Percentiles rank a stretch among this genome's conserved stretches.
Conservation (phyloP, 1,140 invertebrate species). For the Nephotettix cincticeps region DNA sequence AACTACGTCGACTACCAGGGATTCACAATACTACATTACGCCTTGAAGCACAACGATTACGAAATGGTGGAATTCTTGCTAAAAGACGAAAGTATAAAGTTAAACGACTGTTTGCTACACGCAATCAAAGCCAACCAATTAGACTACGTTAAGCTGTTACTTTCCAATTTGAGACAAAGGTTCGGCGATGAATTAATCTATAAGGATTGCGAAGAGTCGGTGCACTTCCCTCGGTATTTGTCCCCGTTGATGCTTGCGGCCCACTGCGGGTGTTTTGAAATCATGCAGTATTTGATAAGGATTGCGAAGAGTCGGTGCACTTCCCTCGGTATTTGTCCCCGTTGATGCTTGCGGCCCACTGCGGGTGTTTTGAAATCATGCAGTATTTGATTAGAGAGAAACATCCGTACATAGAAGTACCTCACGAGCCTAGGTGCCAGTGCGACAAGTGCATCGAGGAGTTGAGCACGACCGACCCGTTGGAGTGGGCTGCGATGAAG, state of each 20-base stretch:
- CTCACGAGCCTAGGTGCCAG: conserved; percentile 59
- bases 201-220: conserved; percentile 16
- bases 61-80: conserved; percentile 56
- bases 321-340: conserved; percentile 72
- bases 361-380: conserved; percentile 69
- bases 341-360: conserved; percentile 67
- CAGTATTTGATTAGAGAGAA: conserved; percentile 60
- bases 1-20: conserved; percentile 45
- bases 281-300: conserved; percentile 59
- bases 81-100: conserved; percentile 51
- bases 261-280: conserved; percentile 67
- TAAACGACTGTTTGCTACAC: conserved; percentile 55
- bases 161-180: too few species aligned
- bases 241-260: conserved; percentile 72
- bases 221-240: conserved; percentile 65
- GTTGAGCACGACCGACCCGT: conserved; percentile 48
- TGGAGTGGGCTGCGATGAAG: conserved; percentile 52
- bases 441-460: conserved; percentile 54
- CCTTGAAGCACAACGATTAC: conserved; percentile 51
- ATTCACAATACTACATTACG: conserved; percentile 55
- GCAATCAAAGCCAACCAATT: conserved; percentile 54
- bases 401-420: conserved; percentile 53
- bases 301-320: conserved; percentile 41
- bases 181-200: too few species aligned
- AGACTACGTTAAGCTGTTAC: conserved; percentile 52